Base-by-base conservation (phyloP, 2,797 vertebrate genomes). In the Parambassis ranga region DNA sequence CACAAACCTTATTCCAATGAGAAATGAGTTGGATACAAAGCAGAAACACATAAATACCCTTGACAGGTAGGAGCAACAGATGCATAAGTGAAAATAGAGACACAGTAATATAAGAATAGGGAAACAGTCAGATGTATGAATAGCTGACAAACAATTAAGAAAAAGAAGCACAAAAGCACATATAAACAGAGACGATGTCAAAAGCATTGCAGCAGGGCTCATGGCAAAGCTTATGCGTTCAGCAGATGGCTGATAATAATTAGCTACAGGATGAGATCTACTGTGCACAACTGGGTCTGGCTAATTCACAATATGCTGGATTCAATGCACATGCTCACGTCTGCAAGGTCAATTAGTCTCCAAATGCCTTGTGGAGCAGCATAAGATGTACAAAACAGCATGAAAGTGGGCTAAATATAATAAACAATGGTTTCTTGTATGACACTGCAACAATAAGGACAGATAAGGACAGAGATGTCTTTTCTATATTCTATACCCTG, bases 161-260 rank as follows among this genome's bases (percentile, higher is more conserved):
- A 8, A 23, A 19, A 39, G 41, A 46, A 23, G 6, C 11, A 31
- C 8, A 39, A 42, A 42, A 35, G 16, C 13, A 42, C n/a, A 16
- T 18, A 49, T 6, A 15, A 14, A 60, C 27, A 13, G 9, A 52
- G 31, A 55, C 19, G 4, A 48, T 11, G 19, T 70, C 62, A 64
- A 44, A 75, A 61, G 31, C n/a, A 22, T 4, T 32, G 33, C 61
- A 71, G 65, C 63, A 64, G 31, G 47, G 66, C 64, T 76, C 38
- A 59, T 49, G 50, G 68, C 15, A 22, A 31, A 64, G 52, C 1
- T 18, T 37, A 24, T 56, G 43, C 39, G 61, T 72, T 77, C 19
- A 68, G 74, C 85, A 88, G 81, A 87, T 86, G 85, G 87, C 50
- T 53, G 77, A 81, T 83, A 79, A 81, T 87, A 83, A 86, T 82